Evolutionary conservation across 2,888 invertebrate species (phyloP).

Genomic region (Plebejus argus): DNA sequence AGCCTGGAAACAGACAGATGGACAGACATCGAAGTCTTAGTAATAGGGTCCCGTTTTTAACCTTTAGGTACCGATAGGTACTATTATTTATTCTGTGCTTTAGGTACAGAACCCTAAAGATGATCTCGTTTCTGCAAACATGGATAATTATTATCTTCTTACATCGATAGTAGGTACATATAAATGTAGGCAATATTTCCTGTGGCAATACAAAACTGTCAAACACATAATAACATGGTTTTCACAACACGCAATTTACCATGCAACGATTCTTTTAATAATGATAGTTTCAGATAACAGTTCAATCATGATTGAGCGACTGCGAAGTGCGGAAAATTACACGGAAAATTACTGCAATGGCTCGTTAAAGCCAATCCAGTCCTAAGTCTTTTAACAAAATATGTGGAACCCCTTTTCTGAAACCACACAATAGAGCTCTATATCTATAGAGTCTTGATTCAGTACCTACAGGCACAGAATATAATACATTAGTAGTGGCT

Average conservation of each 20-base stretch:
- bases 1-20: too few species aligned
- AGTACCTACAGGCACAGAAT: too few species aligned
- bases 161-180: background rate
- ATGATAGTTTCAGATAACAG: conserved; percentile 39
- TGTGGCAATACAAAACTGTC: background rate
- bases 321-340: conserved; percentile 36
- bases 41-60: too few species aligned
- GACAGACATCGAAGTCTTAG: too few species aligned
- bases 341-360: background rate
- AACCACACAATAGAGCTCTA: too few species aligned
- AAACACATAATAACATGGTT: conserved; percentile 28
- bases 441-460: too few species aligned
- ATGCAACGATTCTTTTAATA: conserved; percentile 40
- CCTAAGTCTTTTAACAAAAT: background rate
- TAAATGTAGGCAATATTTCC: background rate
- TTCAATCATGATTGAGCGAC: conserved; percentile 39
- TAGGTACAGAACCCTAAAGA: too few species aligned
- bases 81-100: too few species aligned
- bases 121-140: too few species aligned
- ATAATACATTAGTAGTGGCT: too few species aligned
- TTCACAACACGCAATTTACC: conserved; percentile 35
- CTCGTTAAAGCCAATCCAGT: background rate
- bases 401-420: background rate
- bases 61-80: too few species aligned
- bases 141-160: too few species aligned